Conservation (phyloP, 2,797 vertebrate species). For the Falco berigora region DNA sequence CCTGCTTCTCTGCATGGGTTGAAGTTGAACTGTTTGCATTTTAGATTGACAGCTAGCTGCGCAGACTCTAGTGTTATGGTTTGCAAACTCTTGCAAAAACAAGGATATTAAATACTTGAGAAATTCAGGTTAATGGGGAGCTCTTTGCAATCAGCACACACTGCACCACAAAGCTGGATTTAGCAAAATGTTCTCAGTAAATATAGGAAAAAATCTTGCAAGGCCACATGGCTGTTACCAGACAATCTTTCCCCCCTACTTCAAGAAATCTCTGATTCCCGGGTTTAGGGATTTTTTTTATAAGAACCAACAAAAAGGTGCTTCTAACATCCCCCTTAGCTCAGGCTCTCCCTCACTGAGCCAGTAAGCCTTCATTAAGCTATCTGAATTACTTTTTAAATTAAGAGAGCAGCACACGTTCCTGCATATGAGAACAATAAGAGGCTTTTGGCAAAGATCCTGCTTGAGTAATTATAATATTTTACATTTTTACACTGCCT, state of each 20-base stretch:
- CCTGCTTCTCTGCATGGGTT: background rate
- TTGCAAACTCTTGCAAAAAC: background rate
- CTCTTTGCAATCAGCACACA: background rate
- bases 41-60: background rate
- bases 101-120: background rate
- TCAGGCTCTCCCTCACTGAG: background rate
- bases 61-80: background rate
- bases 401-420: background rate
- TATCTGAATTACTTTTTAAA: constrained; percentile 9
- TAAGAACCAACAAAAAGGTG: background rate
- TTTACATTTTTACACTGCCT: background rate
- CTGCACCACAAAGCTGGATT: background rate
- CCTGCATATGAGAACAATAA: background rate
- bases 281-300: background rate
- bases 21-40: background rate
- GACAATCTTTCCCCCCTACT: background rate
- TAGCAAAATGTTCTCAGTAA: background rate
- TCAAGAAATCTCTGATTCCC: background rate
- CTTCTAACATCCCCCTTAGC: background rate
- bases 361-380: background rate
- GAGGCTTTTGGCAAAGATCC: background rate
- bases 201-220: background rate
- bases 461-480: background rate
- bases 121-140: background rate
- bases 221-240: background rate